These are phyloP conservation scores for Oceanites oceanicus DNA, from an alignment of 2,113 vertebrate species.

Conservation along the genomic window DNA sequence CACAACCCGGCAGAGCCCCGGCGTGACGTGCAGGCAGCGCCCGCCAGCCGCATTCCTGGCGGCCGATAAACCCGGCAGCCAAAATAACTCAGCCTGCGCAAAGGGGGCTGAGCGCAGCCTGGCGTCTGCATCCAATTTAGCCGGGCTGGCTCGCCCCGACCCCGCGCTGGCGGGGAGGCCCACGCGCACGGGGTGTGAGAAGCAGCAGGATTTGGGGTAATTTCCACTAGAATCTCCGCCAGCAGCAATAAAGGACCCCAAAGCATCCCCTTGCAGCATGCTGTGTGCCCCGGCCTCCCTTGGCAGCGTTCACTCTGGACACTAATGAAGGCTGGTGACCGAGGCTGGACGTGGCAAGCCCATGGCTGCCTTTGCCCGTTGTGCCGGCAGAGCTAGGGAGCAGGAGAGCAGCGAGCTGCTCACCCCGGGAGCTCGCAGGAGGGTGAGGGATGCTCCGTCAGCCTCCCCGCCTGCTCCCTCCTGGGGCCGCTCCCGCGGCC, in stretches of 20 bases:
- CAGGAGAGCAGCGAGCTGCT: background rate
- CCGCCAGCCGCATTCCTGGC: conserved; percentile 46
- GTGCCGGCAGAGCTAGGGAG: background rate
- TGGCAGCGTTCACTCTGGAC: background rate
- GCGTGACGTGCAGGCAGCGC: background rate
- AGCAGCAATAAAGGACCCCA: background rate
- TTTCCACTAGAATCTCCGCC: background rate
- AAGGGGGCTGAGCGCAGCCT: background rate
- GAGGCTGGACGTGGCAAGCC: background rate
- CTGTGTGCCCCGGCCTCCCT: background rate
- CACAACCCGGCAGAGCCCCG: background rate
- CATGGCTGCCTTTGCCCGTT: background rate
- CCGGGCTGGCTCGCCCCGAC: background rate
- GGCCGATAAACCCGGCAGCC: conserved; percentile 42
- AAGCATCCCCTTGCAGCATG: rapidly evolving
- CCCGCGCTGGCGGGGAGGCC: background rate
- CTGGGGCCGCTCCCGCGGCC: background rate
- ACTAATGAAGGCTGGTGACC: background rate
- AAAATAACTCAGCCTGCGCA: conserved; percentile 15
- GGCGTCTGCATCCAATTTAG: background rate
- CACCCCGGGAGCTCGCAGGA: background rate
- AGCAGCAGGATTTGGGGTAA: background rate
- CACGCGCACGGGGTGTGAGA: rapidly evolving
- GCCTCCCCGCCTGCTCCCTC: background rate
- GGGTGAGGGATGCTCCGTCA: rapidly evolving